phyloP scores from a whole-genome alignment of 2,113 vertebrate species.

The zebrafish (Danio rerio) region DNA sequence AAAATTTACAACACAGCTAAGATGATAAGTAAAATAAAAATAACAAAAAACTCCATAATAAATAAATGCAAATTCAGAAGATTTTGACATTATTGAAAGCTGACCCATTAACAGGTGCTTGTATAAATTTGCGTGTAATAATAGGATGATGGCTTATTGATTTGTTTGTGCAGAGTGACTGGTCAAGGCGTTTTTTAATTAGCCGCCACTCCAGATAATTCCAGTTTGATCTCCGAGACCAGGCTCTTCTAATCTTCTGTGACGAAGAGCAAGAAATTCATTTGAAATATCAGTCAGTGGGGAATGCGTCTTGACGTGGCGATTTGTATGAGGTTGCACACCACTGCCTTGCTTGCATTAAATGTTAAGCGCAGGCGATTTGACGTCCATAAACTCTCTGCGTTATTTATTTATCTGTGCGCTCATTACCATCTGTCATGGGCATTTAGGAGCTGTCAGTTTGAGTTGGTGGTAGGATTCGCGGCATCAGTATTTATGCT shows the following conservation, averaged over 20 bases:
- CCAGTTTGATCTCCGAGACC: constrained; percentile 66
- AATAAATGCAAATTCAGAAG: too few species aligned
- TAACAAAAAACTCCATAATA: too few species aligned
- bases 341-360: constrained; percentile 59
- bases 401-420: constrained; percentile 63
- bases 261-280: constrained; percentile 77
- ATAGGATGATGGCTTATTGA: constrained; percentile 66
- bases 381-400: constrained; percentile 56
- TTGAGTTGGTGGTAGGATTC: neutral
- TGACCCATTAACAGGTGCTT: constrained; percentile 53
- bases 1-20: too few species aligned
- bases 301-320: constrained; percentile 68
- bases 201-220: constrained; percentile 66
- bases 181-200: constrained; percentile 68
- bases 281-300: constrained; percentile 70
- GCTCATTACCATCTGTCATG: constrained; percentile 30
- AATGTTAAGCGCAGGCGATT: constrained; percentile 57
- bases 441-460: constrained; percentile 36
- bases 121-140: constrained; percentile 67
- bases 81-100: constrained; percentile 34
- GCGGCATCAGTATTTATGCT: neutral
- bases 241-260: constrained; percentile 58
- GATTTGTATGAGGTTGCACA: constrained; percentile 64
- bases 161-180: constrained; percentile 61
- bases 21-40: too few species aligned